These are phyloP conservation scores for Catharus ustulatus DNA, from an alignment of 2,797 vertebrate genomes.

Conservation along the genomic window DNA sequence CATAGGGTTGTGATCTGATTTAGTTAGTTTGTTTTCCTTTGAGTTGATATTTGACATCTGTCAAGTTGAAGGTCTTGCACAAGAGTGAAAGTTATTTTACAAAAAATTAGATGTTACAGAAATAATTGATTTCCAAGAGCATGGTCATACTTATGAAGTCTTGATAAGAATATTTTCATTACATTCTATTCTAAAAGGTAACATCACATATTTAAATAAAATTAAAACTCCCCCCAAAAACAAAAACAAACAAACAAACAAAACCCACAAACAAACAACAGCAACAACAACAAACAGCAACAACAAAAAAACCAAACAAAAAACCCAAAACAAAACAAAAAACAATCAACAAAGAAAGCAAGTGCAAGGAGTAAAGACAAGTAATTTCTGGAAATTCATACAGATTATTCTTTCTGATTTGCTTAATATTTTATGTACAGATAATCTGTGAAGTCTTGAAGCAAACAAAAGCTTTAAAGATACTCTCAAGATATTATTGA, in stretches of 20 bases:
- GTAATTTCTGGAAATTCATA: background rate
- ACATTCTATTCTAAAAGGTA: background rate
- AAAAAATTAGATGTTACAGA: background rate
- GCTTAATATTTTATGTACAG: background rate
- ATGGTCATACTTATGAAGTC: background rate
- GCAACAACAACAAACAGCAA: no score
- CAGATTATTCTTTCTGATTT: background rate
- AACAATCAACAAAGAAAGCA: background rate
- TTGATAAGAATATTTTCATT: background rate
- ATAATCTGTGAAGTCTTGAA: background rate
- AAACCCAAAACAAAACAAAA: no score
- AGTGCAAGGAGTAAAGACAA: background rate
- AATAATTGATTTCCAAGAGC: background rate
- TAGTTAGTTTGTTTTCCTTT: background rate
- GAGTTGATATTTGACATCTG: background rate
- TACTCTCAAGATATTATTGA: background rate
- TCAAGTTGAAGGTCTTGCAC: background rate
- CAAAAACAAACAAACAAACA: no score
- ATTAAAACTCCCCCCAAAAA: background rate
- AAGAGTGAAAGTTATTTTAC: background rate
- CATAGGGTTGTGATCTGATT: background rate
- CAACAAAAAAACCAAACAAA: no score
- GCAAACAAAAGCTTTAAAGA: background rate
- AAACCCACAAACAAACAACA: no score
- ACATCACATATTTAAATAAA: background rate